Conservation (phyloP, 2,888 invertebrate species). For the Diarsia dahlii region DNA sequence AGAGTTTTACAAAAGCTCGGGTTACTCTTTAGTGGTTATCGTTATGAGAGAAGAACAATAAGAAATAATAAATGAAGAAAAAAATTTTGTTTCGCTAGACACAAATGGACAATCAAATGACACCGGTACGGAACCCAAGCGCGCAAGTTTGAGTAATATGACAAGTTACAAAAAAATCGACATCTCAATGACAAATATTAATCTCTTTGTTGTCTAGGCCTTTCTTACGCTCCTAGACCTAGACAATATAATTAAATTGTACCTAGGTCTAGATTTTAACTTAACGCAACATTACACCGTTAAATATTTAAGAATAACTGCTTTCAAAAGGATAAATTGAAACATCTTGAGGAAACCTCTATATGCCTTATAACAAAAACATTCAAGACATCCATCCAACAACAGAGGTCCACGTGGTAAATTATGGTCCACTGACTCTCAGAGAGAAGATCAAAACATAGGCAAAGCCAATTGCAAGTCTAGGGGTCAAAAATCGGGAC, state of each 20-base stretch:
- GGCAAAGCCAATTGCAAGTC: no score
- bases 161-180: neutral
- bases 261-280: neutral
- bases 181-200: neutral
- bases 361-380: neutral
- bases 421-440: neutral
- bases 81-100: neutral
- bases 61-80: neutral
- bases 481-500: no score
- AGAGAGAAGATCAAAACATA: neutral
- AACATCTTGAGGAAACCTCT: neutral
- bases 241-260: no score
- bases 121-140: neutral
- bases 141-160: neutral
- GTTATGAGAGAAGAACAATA: neutral
- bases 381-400: neutral
- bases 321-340: neutral
- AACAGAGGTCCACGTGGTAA: neutral
- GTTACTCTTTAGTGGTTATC: no score
- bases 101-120: neutral
- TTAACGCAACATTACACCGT: slow-evolving; percentile 6
- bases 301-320: neutral
- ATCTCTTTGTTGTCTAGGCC: slow-evolving; percentile 16
- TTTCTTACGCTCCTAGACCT: slow-evolving; percentile 13
- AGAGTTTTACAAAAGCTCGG: no score